Evolutionary conservation across 2,888 invertebrate genomes (phyloP), one percentile per base, ranked within the genome.

Genomic region (Bhutanitis thaidina): DNA sequence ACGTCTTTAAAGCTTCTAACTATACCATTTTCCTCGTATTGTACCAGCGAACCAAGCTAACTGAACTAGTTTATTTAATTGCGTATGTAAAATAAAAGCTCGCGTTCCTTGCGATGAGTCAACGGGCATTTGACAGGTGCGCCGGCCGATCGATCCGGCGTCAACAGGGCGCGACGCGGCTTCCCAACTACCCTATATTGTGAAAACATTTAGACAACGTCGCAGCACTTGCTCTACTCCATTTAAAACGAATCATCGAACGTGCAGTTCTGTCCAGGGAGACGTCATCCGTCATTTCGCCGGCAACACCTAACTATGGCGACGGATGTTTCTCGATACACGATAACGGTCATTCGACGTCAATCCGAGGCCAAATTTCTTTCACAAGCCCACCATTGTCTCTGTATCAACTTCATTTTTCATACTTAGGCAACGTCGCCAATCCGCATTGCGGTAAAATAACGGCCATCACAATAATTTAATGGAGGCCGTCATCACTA

Each of bases 391-490:
- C 60, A 46, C 53, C 48, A 55, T 43, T 56, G 59, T 52, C 59
- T 56, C 53, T 55, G 52, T 47, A 54, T 61, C 51, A 51, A 57
- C 60, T 58, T 56, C 57, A 60, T 64, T 58, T 59, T 61, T 51
- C 57, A 56, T 62, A 64, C 64, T 67, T 69, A 61, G 60, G 60
- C 62, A 62, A 73, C 69, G 71, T 67, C 57, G 66, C 56, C 68
- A 67, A 80, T 83, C 90, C 84, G 90, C 90, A 90, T 76, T 90
- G 90, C 90, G 90, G 89, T 88, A 90, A 89, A 89, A 87, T 82
- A n/a, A 83, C 82, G 85, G 83, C 83, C 85, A 83, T 86, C 87
- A 85, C 82, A 89, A 89, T 90, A 87, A 84, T 85, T 77, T 88
- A 84, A 87, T 89, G 87, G 89, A 87, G 85, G 85, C 83, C 85